These are phyloP conservation scores for Antheraea yamamai DNA, from an alignment of 2,888 invertebrate genomes.

Conservation along the genomic window DNA sequence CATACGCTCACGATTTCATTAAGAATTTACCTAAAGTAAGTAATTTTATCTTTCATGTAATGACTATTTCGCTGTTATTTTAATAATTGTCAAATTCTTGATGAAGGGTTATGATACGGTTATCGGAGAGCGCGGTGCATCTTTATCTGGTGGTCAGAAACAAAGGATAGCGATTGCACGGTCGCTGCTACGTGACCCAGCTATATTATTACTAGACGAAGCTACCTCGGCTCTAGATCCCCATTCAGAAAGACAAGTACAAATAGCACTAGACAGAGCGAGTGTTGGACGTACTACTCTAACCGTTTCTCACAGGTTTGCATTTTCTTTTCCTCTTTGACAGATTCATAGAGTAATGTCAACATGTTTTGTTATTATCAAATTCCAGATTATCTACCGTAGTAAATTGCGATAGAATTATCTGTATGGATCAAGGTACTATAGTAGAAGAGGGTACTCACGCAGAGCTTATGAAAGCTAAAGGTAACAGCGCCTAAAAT, in stretches of 20 bases:
- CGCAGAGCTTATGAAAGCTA: conserved; percentile 85
- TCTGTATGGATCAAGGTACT: conserved; percentile 87
- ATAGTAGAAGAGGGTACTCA: conserved; percentile 90
- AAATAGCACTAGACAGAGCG: conserved; percentile 88
- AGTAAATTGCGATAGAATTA: conserved; percentile 86
- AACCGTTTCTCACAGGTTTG: conserved; percentile 85
- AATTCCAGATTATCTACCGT: conserved; percentile 84
- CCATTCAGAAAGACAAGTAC: conserved; percentile 90
- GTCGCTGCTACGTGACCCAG: conserved; percentile 88
- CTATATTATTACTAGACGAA: conserved; percentile 89
- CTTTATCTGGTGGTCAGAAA: conserved; percentile 91
- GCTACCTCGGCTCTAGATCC: conserved; percentile 93
- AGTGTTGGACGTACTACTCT: conserved; percentile 88
- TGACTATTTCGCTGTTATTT: neutral
- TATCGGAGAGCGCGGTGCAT: conserved; percentile 91
- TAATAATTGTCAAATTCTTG: neutral
- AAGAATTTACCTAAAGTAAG: conserved; percentile 84
- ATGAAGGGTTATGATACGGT: conserved; percentile 87
- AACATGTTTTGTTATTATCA: neutral
- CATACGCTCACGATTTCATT: conserved; percentile 90
- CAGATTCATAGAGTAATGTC: neutral
- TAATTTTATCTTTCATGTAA: neutral
- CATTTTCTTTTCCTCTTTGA: conserved; percentile 10
- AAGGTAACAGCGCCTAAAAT: conserved; percentile 68
- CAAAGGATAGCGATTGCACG: conserved; percentile 93